Evolutionary conservation across 2,888 invertebrate genomes (phyloP).

Genomic region (Limnephilus marmoratus): DNA sequence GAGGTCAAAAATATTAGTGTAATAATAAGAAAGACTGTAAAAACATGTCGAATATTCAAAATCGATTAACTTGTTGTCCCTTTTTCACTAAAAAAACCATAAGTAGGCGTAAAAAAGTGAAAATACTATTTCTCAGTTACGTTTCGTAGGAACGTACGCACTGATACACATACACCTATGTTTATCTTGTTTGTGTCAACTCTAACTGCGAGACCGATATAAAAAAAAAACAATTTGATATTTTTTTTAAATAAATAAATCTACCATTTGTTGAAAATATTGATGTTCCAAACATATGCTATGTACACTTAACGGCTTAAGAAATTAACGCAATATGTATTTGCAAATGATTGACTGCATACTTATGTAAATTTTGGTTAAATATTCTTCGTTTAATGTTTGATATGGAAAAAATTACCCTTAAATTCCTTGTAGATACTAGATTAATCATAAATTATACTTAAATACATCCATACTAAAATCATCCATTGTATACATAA

Average conservation of each 20-base stretch:
- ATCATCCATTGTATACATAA: slow-evolving; percentile 4
- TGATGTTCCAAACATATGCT: neutral
- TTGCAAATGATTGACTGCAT: neutral
- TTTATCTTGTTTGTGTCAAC: no score
- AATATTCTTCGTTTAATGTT: slow-evolving; percentile 42
- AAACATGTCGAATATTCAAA: no score
- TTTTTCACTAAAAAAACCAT: no score
- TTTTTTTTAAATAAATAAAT: neutral
- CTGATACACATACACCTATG: no score
- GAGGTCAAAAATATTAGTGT: no score
- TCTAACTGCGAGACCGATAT: no score
- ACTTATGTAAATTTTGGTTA: slow-evolving; percentile 39
- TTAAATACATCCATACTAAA: slow-evolving; percentile 17
- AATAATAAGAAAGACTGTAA: no score
- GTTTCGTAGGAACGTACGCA: no score
- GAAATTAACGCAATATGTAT: slow-evolving; percentile 22
- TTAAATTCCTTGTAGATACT: slow-evolving; percentile 55
- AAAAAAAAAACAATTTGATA: no score
- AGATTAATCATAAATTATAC: slow-evolving; percentile 16
- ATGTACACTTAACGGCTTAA: slow-evolving; percentile 17
- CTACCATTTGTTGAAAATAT: neutral
- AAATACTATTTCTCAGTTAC: no score
- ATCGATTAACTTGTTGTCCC: no score
- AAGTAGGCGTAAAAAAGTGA: no score
- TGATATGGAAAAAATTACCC: slow-evolving; percentile 65